Base-by-base conservation (phyloP, 1,140 invertebrate genomes). In the Solen grandis region DNA sequence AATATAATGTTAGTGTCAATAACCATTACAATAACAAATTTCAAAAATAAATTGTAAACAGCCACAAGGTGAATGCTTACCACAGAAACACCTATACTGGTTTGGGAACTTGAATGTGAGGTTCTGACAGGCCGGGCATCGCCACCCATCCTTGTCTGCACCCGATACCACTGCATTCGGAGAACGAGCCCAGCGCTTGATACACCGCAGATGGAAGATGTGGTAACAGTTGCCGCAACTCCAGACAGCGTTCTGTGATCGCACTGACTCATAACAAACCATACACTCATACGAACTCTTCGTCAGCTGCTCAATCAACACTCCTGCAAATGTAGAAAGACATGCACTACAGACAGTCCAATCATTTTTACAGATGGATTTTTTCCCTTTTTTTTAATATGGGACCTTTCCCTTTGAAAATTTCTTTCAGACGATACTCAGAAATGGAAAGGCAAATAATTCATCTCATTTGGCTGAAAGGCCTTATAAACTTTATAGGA, bases 161-260 rank as follows among this genome's bases (percentile, higher is more conserved):
- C 77, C 77, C 16, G 77, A 38, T 3, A 80, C 59, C 8, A 87
- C 95, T 33, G 94, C 93, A 90, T 95, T 94, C 22, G 96, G 97
- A 22, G 88, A 85, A 41, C 96, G 95, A 0, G 97, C 97, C 98
- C 98, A 99, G 87, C 97, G 96, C 81, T 95, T 95, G 54, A 97
- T 95, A 90, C 98, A 99, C 69, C 95, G 94, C 2, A 99, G 93
- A 93, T 99, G 98, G 73, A 98, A 83, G 41, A 99, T 95, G 89
- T 99, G 96, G 92, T 95, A 98, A 86, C 98, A 99, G 84, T 96
- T 96, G 54, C 92, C 87, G 91, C 98, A 99, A 19, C 95, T 96
- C 98, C 98, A 99, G 33, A 97, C 95, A n/a, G 95, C 92, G 85
- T 97, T 95, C 36, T 93, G 93, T 74, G 96, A 95, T 79, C 95